A percentile compares a stretch with the other conserved stretches of the same genome.
Conservation (phyloP, 2,888 invertebrate genomes). For the Pterostichus madidus region DNA sequence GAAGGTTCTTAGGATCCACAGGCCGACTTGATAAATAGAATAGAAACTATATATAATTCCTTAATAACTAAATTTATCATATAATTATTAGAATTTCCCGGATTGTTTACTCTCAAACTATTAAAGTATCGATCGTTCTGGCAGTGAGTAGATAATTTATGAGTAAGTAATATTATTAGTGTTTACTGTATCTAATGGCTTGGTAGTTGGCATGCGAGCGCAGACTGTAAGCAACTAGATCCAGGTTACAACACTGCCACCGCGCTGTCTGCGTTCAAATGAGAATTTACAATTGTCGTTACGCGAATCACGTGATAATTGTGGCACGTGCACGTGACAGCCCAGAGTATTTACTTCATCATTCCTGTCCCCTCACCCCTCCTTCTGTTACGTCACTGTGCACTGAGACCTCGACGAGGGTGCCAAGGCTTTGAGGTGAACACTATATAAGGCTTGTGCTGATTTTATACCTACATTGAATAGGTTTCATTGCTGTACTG, state of each 20-base stretch:
- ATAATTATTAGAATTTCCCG: too few species aligned
- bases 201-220: background rate
- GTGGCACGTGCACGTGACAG: slow-evolving; percentile 66
- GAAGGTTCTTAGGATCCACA: too few species aligned
- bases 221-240: background rate
- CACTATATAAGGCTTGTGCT: slow-evolving; percentile 11
- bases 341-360: slow-evolving; percentile 52
- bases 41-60: too few species aligned
- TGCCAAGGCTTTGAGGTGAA: slow-evolving; percentile 10
- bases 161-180: slow-evolving; percentile 9
- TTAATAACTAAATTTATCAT: too few species aligned
- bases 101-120: too few species aligned
- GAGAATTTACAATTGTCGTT: slow-evolving; percentile 64
- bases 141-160: background rate
- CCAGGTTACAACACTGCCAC: slow-evolving; percentile 39
- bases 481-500: background rate
- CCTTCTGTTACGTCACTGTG: background rate
- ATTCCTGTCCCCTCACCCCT: background rate
- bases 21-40: too few species aligned
- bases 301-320: slow-evolving; percentile 64
- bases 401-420: background rate
- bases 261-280: slow-evolving; percentile 50
- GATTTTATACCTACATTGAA: slow-evolving; percentile 9
- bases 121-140: background rate
- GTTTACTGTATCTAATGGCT: slow-evolving; percentile 4